phyloP scores from a whole-genome alignment of 1,140 invertebrate genomes.

The Trichoplusia ni region DNA sequence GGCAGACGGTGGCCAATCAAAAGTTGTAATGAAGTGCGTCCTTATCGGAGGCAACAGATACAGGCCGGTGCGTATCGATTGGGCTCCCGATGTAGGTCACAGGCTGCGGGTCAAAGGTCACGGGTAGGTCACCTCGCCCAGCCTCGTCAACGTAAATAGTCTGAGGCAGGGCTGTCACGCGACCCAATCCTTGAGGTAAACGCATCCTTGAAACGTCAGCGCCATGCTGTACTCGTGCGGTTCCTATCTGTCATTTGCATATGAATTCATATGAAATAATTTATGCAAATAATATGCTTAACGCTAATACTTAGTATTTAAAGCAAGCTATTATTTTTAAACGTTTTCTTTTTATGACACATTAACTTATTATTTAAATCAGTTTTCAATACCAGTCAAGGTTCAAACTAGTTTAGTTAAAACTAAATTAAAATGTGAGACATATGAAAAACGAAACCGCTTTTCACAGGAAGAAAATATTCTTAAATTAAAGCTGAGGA shows the following conservation, averaged over 20 bases:
- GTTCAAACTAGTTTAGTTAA: no score
- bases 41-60: constrained; percentile 43
- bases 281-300: not conserved
- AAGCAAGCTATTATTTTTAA: no score
- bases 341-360: no score
- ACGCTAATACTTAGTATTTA: no score
- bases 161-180: constrained; percentile 27
- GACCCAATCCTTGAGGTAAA: not conserved
- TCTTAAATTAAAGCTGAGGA: no score
- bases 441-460: no score
- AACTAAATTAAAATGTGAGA: no score
- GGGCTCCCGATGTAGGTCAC: constrained; percentile 61
- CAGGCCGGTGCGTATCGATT: constrained; percentile 61
- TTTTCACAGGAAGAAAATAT: no score
- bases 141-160: constrained; percentile 44
- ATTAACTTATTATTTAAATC: no score
- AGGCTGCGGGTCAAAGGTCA: constrained; percentile 75
- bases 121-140: constrained; percentile 63
- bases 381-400: no score
- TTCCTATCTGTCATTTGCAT: not conserved
- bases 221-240: not conserved
- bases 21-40: constrained; percentile 42
- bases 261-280: not conserved
- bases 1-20: constrained; percentile 33
- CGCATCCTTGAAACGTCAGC: not conserved